Conservation (phyloP, 2,113 vertebrate species). For the Channa argus region DNA sequence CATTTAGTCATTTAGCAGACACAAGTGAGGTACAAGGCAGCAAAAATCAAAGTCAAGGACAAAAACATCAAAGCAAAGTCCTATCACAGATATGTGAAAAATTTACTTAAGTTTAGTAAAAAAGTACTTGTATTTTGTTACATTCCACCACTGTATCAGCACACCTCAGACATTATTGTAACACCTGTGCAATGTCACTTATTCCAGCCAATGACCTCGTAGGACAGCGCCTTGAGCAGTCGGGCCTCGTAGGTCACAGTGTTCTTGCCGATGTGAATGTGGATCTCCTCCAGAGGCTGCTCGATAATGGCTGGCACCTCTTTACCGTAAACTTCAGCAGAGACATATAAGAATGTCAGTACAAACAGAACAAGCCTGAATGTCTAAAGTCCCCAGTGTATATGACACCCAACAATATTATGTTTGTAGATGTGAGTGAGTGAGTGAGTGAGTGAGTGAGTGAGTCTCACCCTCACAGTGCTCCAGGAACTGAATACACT, state of each 20-base stretch:
- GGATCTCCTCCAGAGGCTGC: slow-evolving; percentile 92
- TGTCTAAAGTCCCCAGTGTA: too few relatives aligned
- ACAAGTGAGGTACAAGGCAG: too few relatives aligned
- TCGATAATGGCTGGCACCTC: slow-evolving; percentile 92
- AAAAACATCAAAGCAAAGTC: too few relatives aligned
- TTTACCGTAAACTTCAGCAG: slow-evolving; percentile 83
- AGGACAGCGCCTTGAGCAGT: slow-evolving; percentile 91
- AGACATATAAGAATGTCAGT: not conserved
- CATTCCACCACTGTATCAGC: not conserved
- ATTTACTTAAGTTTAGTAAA: too few relatives aligned
- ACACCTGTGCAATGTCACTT: slow-evolving; percentile 64
- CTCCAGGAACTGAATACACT: slow-evolving; percentile 94
- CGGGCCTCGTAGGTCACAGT: slow-evolving; percentile 95
- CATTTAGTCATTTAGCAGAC: too few relatives aligned
- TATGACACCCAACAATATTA: too few relatives aligned
- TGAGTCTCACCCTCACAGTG: slow-evolving; percentile 90
- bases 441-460: slow-evolving; percentile 14
- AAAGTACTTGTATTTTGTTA: too few relatives aligned
- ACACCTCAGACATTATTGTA: not conserved
- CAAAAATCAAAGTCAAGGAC: too few relatives aligned
- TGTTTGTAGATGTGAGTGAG: not conserved
- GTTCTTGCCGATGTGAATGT: slow-evolving; percentile 90
- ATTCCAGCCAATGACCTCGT: slow-evolving; percentile 91
- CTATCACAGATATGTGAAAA: too few relatives aligned
- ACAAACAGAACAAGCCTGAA: too few relatives aligned